These are phyloP conservation scores for Drosophila lacteicornis DNA, from an alignment of 1,140 invertebrate genomes.

Conservation along the genomic window DNA sequence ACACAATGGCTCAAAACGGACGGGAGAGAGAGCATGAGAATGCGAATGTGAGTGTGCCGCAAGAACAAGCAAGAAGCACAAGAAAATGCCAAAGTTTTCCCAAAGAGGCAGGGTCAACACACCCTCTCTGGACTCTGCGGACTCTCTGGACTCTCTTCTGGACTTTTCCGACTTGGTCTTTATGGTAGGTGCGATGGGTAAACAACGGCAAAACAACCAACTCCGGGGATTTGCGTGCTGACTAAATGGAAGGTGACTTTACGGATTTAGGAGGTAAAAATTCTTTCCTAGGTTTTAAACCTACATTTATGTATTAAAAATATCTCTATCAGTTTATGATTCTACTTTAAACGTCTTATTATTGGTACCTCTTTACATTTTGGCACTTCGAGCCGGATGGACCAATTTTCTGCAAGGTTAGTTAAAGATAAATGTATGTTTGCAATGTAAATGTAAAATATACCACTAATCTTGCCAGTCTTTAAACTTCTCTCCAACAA, in stretches of 20 bases:
- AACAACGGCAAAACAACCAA: slow-evolving; percentile 38
- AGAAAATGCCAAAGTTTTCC: slow-evolving; percentile 49
- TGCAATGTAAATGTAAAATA: too few relatives aligned
- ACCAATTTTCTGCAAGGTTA: too few relatives aligned
- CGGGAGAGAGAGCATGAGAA: slow-evolving; percentile 3
- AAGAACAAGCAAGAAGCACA: slow-evolving; percentile 22
- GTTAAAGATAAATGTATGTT: too few relatives aligned
- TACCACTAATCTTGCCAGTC: too few relatives aligned
- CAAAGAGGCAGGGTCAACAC: slow-evolving; percentile 47
- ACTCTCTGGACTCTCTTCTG: slow-evolving; percentile 25
- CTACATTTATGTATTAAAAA: not conserved
- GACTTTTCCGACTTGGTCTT: slow-evolving; percentile 1
- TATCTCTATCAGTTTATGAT: too few relatives aligned
- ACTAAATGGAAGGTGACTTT: slow-evolving; percentile 17
- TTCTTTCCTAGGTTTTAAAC: not conserved
- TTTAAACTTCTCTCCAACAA: too few relatives aligned
- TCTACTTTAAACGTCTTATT: too few relatives aligned
- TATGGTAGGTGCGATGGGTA: slow-evolving; percentile 71
- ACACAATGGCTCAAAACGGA: slow-evolving; percentile 51
- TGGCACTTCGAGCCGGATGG: too few relatives aligned
- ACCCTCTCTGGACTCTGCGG: slow-evolving; percentile 63
- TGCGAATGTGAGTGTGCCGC: slow-evolving; percentile 27
- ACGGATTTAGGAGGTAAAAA: not conserved
- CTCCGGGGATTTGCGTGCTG: slow-evolving; percentile 27
- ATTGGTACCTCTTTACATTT: too few relatives aligned